Base-by-base conservation (phyloP, 1,140 invertebrate species). In the Drosophila watanabei region DNA sequence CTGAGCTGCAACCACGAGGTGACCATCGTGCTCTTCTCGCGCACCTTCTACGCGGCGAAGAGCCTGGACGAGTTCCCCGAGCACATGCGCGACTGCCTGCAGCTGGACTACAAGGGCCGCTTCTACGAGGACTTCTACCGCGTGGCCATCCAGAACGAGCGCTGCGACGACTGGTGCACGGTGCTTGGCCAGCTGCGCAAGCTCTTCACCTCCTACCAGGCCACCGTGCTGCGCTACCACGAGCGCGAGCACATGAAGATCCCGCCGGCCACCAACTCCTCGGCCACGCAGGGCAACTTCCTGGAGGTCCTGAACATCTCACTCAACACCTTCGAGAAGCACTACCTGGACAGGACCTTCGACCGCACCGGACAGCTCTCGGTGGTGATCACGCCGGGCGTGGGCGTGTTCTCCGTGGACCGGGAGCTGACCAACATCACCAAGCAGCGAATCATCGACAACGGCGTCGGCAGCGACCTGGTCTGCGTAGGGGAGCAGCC, bases 401-500 rank as follows among this genome's bases (percentile, higher is more conserved):
- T 99, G 33, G 99, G 99, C 9, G 98, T 99, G 1, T 98, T 98
- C 93, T 98, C 99, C 94, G 99, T 99, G 2, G 98, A 99, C 93
- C 94, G 98, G 79, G 98, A 99, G 93, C 94, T 99, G 32, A 99
- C 98, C 0, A 99, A 99, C 93, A 98, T 99, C 6, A 99, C 99
- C 0, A 99, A 99, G 94, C 99, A 99, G 93, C 94, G 99, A 11
- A 98, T 99, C 57, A 99, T 99, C 81, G 99, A 99, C 93, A 99
- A 99, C 94, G 99, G 99, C 82, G 98, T 98, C 28, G 97, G 97
- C 30, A 98, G 97, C 92, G 97, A 98, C 93, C 94, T 99, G 54
- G 98, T 99, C 1, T 99, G 99, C 94, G 97, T 99, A 18, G 99
- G 99, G n/a, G 99, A 99, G 94, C 99, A 99, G 94, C 99, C 99